Evolutionary conservation across 2,888 invertebrate genomes (phyloP), one percentile per base, ranked within the genome.

Genomic region (Cosmia trapezina): DNA sequence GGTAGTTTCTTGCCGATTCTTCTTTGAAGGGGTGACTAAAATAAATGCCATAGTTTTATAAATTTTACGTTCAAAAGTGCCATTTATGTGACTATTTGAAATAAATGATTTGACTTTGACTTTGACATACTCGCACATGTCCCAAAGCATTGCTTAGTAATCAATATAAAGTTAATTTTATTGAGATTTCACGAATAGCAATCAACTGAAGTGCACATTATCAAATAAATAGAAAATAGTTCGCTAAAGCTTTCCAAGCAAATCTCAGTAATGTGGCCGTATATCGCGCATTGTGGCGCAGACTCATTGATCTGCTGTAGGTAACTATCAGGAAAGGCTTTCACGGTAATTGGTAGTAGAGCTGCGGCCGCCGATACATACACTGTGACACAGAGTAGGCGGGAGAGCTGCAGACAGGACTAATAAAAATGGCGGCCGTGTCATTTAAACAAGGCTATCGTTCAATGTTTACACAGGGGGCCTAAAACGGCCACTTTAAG

Each of bases 331-430:
- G 70, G 70, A 73, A 78, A 86, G 81, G 90, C 90, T 90, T 89
- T 90, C 82, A 90, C 78, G 65, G 85, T 87, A 84, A 90, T 90
- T 90, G 87, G 80, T 83, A 69, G 75, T 66, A 70, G 81, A 78
- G 70, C 33, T 59, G 71, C 47, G 63, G 56, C 41, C n/a, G 43
- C 43, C 61, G 75, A 67, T 60, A 69, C 59, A 43, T 45, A 51
- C 60, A 41, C 14, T 33, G 14, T 14, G 3, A 43, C 77, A 59
- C 4, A 84, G 81, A 81, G 19, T 0, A 57, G 47, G 47, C 28
- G 19, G 5, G 2, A 5, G 2, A 0, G 8, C 11, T n/a, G n/a
- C n/a, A n/a, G n/a, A n/a, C n/a, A n/a, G n/a, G 63, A 54, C 49
- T 12, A 11, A 12, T 12, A 0, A 19, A 33, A 19, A 19, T 11